Evolutionary conservation across 2,113 vertebrate species (phyloP), one percentile per base, ranked within the genome.

Genomic region (Salvelinus fontinalis): DNA sequence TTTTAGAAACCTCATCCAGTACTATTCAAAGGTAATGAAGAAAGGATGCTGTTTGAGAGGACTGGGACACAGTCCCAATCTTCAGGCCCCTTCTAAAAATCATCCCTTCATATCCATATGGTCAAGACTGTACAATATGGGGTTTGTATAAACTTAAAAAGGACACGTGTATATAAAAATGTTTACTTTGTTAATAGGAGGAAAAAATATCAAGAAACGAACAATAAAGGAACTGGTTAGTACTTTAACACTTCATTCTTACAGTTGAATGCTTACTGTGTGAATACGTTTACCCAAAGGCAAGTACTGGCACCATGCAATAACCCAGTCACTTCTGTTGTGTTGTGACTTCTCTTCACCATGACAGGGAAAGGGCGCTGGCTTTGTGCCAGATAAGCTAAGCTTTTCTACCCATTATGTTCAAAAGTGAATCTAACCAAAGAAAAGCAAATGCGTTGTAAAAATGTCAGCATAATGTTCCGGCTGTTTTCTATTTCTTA

Each of bases 101-200:
- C 16, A 4, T 57, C 54, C 4, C 54, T 14, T 77, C 48, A 57
- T 24, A 76, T 20, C 62, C 39, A 44, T 51, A 75, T 74, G 77
- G 80, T 70, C 44, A 54, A 83, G 77, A 73, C 66, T 81, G 65
- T 76, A 26, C 48, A 67, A 64, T 20, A 60, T 39, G 26, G 22
- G 11, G 48, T 39, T 65, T 72, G 76, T 76, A 71, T 81, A 73
- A 75, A 70, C 11, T 48, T 51, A 72, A 62, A 13, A 67, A 64
- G 64, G n/a, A 67, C 69, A 16, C n/a, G 13, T 14, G 13, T 14
- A 70, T 73, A 65, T 66, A 76, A 76, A 83, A 79, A 76, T 73
- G 70, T 78, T 71, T 79, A 76, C 70, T 83, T 73, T 83, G 74
- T 83, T 74, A 44, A 44, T 83, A 83, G 77, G 74, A 76, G 71